phyloP scores from a whole-genome alignment of 2,888 invertebrate species.

The Schizotus pectinicornis region DNA sequence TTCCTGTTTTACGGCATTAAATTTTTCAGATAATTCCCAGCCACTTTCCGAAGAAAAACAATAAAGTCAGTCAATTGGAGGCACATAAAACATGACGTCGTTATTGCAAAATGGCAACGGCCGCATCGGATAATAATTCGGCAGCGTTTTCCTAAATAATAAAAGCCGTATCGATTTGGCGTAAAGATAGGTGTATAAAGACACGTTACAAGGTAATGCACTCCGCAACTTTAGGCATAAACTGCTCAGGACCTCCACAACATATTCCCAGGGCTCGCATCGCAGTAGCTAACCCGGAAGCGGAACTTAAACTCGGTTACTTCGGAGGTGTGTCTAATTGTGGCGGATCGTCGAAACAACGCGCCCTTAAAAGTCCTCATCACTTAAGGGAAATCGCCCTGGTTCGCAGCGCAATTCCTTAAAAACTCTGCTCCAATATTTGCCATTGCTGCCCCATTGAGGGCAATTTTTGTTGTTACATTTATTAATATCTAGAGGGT shows the following conservation, averaged over 20 bases:
- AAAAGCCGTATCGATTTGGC: conserved; percentile 24
- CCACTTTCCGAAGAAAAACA: no score
- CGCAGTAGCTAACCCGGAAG: conserved; percentile 15
- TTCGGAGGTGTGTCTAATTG: conserved; percentile 24
- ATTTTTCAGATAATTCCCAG: no score
- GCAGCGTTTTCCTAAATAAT: conserved; percentile 1
- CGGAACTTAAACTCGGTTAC: conserved; percentile 19
- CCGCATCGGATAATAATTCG: no score
- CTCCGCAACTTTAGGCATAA: conserved; percentile 29
- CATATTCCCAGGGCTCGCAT: conserved; percentile 26
- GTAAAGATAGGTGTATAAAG: conserved; percentile 27
- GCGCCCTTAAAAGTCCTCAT: conserved; percentile 1
- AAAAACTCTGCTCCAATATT: no score
- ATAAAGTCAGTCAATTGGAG: no score
- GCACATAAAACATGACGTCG: no score
- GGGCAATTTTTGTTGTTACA: conserved; percentile 8
- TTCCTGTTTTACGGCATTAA: no score
- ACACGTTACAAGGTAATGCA: conserved; percentile 31
- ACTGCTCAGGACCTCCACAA: conserved; percentile 20
- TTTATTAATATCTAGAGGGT: conserved; percentile 18
- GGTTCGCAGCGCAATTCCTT: no score
- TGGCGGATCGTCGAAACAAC: conserved; percentile 22
- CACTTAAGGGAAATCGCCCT: no score
- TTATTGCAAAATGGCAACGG: no score
- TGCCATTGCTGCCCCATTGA: no score